phyloP scores from a whole-genome alignment of 1,140 invertebrate species.

The Aricia agestis region DNA sequence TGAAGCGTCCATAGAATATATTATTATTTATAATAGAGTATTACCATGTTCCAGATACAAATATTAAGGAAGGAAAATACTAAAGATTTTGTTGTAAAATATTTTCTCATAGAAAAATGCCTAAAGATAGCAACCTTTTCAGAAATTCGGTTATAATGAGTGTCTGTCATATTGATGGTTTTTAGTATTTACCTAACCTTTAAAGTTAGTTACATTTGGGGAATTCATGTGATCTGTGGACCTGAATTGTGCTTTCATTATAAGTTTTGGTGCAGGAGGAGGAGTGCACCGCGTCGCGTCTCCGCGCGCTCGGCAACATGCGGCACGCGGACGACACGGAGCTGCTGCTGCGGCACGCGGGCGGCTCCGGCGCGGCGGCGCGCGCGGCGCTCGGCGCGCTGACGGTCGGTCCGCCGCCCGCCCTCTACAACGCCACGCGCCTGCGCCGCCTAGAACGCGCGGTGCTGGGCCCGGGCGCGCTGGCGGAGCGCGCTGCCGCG shows the following conservation, averaged over 20 bases:
- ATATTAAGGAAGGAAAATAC: too few relatives aligned
- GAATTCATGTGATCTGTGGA: too few relatives aligned
- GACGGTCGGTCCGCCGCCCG: neutral
- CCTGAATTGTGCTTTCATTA: neutral
- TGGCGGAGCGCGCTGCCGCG: neutral
- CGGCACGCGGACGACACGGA: neutral
- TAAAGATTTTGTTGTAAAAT: too few relatives aligned
- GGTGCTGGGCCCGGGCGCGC: neutral
- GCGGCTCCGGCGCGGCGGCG: neutral
- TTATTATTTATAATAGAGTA: too few relatives aligned
- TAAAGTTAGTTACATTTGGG: neutral
- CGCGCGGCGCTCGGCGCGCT: neutral
- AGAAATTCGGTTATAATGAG: too few relatives aligned
- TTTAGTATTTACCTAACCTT: too few relatives aligned
- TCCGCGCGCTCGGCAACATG: conserved; percentile 6
- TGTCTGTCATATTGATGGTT: too few relatives aligned
- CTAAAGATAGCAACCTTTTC: too few relatives aligned
- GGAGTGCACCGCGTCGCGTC: neutral
- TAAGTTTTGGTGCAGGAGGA: neutral
- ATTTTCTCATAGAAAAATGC: too few relatives aligned
- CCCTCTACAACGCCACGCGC: neutral
- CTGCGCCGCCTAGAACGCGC: neutral
- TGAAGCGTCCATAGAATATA: too few relatives aligned
- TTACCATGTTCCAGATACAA: too few relatives aligned
- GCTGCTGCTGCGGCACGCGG: neutral